Evolutionary conservation across 2,888 invertebrate species (phyloP).

Genomic region (Eurois occulta): DNA sequence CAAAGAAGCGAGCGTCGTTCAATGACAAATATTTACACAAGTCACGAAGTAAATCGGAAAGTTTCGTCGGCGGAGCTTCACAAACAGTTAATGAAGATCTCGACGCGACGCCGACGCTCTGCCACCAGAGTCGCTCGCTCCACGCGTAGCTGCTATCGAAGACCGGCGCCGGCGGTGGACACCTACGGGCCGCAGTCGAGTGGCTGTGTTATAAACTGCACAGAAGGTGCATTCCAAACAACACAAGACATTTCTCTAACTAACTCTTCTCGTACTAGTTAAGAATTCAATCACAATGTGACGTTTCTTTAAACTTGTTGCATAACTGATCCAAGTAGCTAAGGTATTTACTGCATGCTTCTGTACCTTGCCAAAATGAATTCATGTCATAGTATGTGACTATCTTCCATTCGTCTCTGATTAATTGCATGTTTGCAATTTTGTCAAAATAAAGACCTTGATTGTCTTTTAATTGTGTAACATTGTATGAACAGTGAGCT

Average conservation of each 20-base stretch:
- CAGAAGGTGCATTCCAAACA: constrained; percentile 9
- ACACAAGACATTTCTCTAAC: neutral
- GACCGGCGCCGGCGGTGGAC: neutral
- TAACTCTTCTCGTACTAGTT: no score
- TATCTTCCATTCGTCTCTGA: no score
- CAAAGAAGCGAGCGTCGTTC: neutral
- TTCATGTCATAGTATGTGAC: no score
- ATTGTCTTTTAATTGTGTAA: no score
- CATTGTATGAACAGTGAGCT: no score
- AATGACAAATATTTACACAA: constrained; percentile 29
- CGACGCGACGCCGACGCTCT: neutral
- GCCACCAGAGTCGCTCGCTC: neutral
- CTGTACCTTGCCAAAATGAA: no score
- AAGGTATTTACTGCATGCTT: no score
- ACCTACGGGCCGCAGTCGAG: neutral
- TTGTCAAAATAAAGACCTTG: no score
- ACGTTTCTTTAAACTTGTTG: no score
- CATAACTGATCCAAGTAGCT: no score
- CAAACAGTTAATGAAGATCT: constrained; percentile 22
- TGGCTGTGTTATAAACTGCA: neutral
- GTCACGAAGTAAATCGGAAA: constrained; percentile 29
- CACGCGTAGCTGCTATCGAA: neutral
- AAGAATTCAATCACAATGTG: no score
- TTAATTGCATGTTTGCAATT: no score
- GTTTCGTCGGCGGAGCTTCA: neutral